These are phyloP conservation scores for Menidia beryllina DNA, from an alignment of 2,113 vertebrate genomes.

Conservation along the genomic window DNA sequence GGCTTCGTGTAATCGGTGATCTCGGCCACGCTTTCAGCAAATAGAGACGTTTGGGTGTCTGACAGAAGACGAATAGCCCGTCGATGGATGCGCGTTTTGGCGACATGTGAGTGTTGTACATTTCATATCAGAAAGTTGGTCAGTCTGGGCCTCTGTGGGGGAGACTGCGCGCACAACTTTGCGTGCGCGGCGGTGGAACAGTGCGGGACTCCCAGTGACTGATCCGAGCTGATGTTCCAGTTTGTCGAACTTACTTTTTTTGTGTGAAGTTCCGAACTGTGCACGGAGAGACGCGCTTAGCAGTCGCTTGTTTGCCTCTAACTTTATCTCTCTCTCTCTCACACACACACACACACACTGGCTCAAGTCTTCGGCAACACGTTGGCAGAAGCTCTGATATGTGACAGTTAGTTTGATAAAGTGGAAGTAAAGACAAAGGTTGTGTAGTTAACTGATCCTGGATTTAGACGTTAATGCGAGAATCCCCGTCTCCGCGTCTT, in stretches of 20 bases:
- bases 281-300: background rate
- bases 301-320: background rate
- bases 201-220: slow-evolving; percentile 8
- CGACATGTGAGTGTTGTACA: background rate
- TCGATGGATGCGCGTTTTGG: background rate
- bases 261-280: slow-evolving; percentile 9
- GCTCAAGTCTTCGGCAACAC: slow-evolving; percentile 21
- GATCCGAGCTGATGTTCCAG: slow-evolving; percentile 36
- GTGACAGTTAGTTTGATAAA: slow-evolving; percentile 22
- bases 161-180: background rate
- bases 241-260: slow-evolving; percentile 32
- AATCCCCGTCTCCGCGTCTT: slow-evolving; percentile 4
- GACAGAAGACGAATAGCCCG: background rate
- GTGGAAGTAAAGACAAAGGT: background rate
- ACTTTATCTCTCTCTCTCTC: slow-evolving; percentile 5
- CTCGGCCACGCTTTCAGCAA: background rate
- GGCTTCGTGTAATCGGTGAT: slow-evolving; percentile 6
- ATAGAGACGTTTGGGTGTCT: background rate
- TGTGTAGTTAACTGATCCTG: background rate
- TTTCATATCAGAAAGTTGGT: slow-evolving; percentile 32
- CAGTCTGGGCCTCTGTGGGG: slow-evolving; percentile 32
- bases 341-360: slow-evolving; percentile 16
- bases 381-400: slow-evolving; percentile 32
- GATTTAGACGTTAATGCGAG: background rate
- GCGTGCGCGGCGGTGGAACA: background rate